These are phyloP conservation scores for Ormyrus nitidulus DNA, from an alignment of 2,888 invertebrate genomes.

Conservation along the genomic window DNA sequence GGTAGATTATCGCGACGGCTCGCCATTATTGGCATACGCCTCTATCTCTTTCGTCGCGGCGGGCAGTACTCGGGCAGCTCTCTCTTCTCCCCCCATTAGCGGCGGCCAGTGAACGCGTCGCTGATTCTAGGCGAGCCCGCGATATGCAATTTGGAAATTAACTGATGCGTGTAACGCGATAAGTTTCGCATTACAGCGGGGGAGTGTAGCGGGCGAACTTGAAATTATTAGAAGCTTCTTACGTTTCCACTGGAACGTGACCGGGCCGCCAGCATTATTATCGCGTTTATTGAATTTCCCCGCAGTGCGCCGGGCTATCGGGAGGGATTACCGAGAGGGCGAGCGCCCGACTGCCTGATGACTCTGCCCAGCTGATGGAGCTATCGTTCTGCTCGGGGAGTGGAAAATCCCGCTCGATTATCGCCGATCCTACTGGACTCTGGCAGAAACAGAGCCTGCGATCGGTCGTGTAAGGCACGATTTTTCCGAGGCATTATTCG, in stretches of 20 bases:
- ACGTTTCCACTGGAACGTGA: conserved; percentile 39
- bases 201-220: conserved; percentile 19
- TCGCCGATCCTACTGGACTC: background rate
- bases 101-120: conserved; percentile 24
- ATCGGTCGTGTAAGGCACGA: background rate
- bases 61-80: background rate
- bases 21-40: conserved; percentile 55
- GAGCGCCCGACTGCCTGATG: background rate
- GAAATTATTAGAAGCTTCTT: conserved; percentile 54
- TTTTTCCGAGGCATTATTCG: background rate
- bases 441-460: no score
- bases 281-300: conserved; percentile 36
- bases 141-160: conserved; percentile 55
- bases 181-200: conserved; percentile 52
- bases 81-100: conserved; percentile 39
- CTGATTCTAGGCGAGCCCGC: conserved; percentile 10
- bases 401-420: background rate
- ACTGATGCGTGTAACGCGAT: conserved; percentile 56
- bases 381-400: background rate
- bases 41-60: conserved; percentile 45
- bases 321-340: no score
- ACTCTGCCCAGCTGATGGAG: background rate
- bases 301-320: background rate
- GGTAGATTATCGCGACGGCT: conserved; percentile 64
- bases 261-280: conserved; percentile 22